Percentiles rank a stretch among this genome's conserved stretches.
Conservation (phyloP, 2,888 invertebrate species). For the Lypha dubia region DNA sequence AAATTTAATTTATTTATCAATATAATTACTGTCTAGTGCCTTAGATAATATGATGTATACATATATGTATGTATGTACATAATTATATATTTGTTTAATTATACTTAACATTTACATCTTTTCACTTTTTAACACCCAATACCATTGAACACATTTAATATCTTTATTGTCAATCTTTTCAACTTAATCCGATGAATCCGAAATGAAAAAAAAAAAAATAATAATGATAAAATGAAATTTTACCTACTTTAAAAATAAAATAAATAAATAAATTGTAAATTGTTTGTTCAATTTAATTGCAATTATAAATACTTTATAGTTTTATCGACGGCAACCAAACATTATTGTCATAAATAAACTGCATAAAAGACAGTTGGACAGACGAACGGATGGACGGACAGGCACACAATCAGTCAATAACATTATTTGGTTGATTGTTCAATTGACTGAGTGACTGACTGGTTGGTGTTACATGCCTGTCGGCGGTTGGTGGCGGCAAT, state of each 20-base stretch:
- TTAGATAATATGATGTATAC: too few species aligned
- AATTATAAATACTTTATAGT: constrained; percentile 64
- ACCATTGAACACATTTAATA: background rate
- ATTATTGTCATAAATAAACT: constrained; percentile 31
- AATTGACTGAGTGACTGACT: constrained; percentile 44
- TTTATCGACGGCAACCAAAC: constrained; percentile 37
- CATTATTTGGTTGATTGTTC: constrained; percentile 29
- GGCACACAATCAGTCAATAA: constrained; percentile 42
- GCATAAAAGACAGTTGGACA: background rate
- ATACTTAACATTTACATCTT: background rate
- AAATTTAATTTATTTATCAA: too few species aligned
- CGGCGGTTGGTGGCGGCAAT: constrained; percentile 28
- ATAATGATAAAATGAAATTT: constrained; percentile 13
- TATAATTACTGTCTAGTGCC: background rate
- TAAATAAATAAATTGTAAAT: constrained; percentile 52
- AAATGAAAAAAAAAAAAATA: background rate
- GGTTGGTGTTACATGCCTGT: constrained; percentile 44
- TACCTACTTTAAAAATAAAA: constrained; percentile 35
- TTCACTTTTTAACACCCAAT: background rate
- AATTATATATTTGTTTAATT: background rate
- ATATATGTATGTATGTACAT: too few species aligned
- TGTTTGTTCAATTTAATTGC: constrained; percentile 67
- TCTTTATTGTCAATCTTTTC: constrained; percentile 1
- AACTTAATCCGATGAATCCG: background rate
- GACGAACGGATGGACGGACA: background rate